phyloP scores from a whole-genome alignment of 2,888 invertebrate species.

The Ornithoptera priamus region DNA sequence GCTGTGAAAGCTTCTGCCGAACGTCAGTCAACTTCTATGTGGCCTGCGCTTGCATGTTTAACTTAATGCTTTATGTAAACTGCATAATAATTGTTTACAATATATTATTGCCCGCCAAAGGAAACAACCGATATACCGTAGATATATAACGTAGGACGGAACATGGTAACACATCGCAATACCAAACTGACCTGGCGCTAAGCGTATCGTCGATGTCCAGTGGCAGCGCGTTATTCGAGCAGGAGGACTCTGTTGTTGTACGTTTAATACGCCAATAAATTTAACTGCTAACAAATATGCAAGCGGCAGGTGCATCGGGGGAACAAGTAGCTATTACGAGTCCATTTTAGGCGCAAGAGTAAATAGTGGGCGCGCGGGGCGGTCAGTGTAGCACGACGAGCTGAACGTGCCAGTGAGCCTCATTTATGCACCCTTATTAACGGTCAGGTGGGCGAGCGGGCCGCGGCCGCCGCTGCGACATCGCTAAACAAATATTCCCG shows the following conservation, averaged over 20 bases:
- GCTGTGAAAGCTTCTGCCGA: too few species aligned
- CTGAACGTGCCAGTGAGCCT: conserved; percentile 54
- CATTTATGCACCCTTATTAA: conserved; percentile 77
- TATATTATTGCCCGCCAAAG: too few species aligned
- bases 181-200: conserved; percentile 13
- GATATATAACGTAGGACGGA: too few species aligned
- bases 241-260: conserved; percentile 29
- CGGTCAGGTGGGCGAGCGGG: conserved; percentile 57
- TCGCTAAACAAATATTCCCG: not conserved
- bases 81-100: too few species aligned
- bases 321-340: conserved; percentile 75
- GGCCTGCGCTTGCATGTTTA: conserved; percentile 36
- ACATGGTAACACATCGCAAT: not conserved
- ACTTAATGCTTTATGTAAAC: too few species aligned
- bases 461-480: not conserved
- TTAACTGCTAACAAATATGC: conserved; percentile 62
- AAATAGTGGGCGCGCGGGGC: conserved; percentile 62
- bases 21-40: conserved; percentile 49
- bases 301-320: conserved; percentile 70
- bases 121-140: too few species aligned
- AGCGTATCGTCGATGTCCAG: conserved; percentile 22
- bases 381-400: conserved; percentile 58
- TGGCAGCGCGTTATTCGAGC: conserved; percentile 38
- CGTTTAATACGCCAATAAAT: conserved; percentile 59
- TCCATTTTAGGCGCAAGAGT: conserved; percentile 74